Evolutionary conservation across 2,797 vertebrate species (phyloP), one percentile per base, ranked within the genome.

Genomic region (Discoglossus pictus): DNA sequence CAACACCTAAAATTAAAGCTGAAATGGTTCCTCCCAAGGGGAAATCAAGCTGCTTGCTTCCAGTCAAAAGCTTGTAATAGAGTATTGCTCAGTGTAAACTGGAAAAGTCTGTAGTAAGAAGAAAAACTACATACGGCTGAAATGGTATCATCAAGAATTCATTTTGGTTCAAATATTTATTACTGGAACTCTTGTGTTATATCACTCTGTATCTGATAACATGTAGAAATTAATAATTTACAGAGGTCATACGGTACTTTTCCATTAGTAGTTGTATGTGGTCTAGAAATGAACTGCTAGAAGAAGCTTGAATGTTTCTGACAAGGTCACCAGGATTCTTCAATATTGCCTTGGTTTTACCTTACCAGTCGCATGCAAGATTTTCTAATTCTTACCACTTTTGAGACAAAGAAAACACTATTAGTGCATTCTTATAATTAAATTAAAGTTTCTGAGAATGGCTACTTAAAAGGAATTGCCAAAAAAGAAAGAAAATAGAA

Each of bases 141-240:
- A 77, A 76, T 74, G 75, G 62, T 70, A 80, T 74, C 75, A 73
- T 76, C 70, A 74, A 76, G 69, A 78, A 74, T 79, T 76, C 77
- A 70, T 73, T 80, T 78, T 72, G 53, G 53, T 74, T 70, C 55
- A 75, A 66, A 80, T 73, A 80, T 75, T 72, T 70, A 71, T 50
- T 73, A 60, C 68, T 74, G 61, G 75, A 62, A 65, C 63, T 68
- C 75, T 82, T 65, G 61, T 82, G 83, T 83, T 87, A 83, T 78
- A 80, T 80, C 76, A 76, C 74, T 17, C 0, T 1, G 44, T 79
- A 81, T 87, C 84, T 82, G 75, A 81, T 85, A 85, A 84, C 83
- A 86, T 76, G 75, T 77, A 79, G 76, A 80, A 82, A 86, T 90
- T 80, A 88, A 88, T 87, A 87, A 90, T 90, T 87, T 82, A 87